Base-by-base conservation (phyloP, 1,140 invertebrate species). In the Brachionus asplanchnoidis region DNA sequence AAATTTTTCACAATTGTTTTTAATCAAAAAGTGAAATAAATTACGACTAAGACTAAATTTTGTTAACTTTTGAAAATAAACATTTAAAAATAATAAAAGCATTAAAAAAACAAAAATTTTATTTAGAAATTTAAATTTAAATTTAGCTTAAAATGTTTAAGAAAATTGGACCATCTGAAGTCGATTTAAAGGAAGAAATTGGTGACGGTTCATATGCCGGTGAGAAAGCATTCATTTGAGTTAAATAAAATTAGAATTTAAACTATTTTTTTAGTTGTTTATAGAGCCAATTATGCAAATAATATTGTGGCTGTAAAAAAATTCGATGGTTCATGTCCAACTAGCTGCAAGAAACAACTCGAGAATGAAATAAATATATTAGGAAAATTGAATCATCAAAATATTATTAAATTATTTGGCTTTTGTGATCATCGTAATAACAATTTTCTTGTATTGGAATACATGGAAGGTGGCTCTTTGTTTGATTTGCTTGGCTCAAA, bases 401-500 rank as follows among this genome's bases (percentile, higher is more conserved):
- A 78, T 32, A 36, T 78, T 42, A 53, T 78, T n/a, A 78, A 78
- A 78, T 42, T 53, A 28, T 53, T 53, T 78, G 75, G 46, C 2
- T 53, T 20, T 20, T 50, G 46, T 28, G 44, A 78, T 78, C 3
- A 78, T 17, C 20, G 23, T 28, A 32, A 53, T 6, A 32, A n/a
- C 11, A 53, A 46, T 20, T 78, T 53, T 78, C 17, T 78, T 1
- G 44, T 28, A 28, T 26, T 78, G 3, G 75, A 78, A 42, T 53
- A 53, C 26, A 53, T 78, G 20, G 46, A 50, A 17, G 75, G 75
- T 6, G 75, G 75, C 23, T 53, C 44, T 26, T 32, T 78, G 4
- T 78, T 53, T 78, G 75, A 78, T 53, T 42, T 78, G 14, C 28
- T 53, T n/a, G 3, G 2, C 7, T 78, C 75, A 32, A 26, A 32